Conservation (phyloP, 2,888 invertebrate genomes). For the Phragmatobia fuliginosa region DNA sequence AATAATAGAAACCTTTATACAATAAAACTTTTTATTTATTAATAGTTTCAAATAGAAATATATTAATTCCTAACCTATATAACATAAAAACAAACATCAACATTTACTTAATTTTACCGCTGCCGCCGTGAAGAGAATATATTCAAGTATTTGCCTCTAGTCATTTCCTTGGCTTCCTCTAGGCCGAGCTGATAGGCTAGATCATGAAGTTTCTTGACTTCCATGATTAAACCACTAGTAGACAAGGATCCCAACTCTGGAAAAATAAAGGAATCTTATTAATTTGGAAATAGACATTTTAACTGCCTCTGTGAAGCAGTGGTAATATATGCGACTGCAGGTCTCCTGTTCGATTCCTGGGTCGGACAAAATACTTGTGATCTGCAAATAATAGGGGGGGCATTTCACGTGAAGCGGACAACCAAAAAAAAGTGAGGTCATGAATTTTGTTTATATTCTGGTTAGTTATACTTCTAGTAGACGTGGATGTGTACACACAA, state of each 20-base stretch:
- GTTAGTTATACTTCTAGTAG: too few relatives aligned
- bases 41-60: conserved; percentile 12
- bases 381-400: too few relatives aligned
- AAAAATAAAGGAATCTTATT: conserved; percentile 51
- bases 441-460: too few relatives aligned
- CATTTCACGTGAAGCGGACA: too few relatives aligned
- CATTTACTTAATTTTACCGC: conserved; percentile 52
- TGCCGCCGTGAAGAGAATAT: conserved; percentile 88
- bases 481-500: too few relatives aligned
- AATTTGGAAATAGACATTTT: too few relatives aligned
- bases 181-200: conserved; percentile 97
- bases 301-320: too few relatives aligned
- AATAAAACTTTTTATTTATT: conserved; percentile 34
- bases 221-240: conserved; percentile 94
- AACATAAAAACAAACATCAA: conserved; percentile 18
- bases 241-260: conserved; percentile 91
- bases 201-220: conserved; percentile 97
- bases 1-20: conserved; percentile 26
- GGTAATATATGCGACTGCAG: too few relatives aligned
- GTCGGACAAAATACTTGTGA: too few relatives aligned
- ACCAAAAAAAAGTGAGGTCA: too few relatives aligned
- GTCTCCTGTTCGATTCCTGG: too few relatives aligned
- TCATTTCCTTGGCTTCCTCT: conserved; percentile 98
- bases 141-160: conserved; percentile 97
- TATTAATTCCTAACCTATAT: conserved; percentile 10